A percentile compares a stretch with the other conserved stretches of the same genome.
Evolutionary conservation across 2,113 vertebrate genomes (phyloP).

Genomic region (Ifrita kowaldi): DNA sequence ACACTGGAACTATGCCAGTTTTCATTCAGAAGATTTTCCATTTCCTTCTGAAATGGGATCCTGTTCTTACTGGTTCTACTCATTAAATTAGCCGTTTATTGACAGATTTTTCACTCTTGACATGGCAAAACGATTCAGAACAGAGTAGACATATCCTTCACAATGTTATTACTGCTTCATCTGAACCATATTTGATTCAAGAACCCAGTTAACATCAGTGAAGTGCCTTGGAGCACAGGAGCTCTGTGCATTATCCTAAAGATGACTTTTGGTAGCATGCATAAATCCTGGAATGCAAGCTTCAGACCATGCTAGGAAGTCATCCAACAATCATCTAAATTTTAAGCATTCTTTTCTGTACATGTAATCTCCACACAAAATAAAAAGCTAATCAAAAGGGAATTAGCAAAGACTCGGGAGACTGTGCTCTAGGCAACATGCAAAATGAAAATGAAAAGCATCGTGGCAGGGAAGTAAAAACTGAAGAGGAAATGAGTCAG

Average conservation of each 20-base stretch:
- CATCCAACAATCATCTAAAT: not conserved
- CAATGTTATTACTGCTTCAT: not conserved
- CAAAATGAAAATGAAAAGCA: not conserved
- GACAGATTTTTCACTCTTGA: not conserved
- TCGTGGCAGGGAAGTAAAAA: not conserved
- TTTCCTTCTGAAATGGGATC: not conserved
- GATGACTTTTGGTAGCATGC: not conserved
- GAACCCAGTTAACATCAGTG: not conserved
- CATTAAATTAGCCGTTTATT: not conserved
- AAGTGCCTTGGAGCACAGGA: not conserved
- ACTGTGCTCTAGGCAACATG: not conserved
- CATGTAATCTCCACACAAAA: not conserved
- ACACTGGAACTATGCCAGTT: not conserved
- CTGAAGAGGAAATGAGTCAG: not conserved
- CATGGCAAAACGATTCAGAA: not conserved
- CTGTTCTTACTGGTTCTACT: not conserved
- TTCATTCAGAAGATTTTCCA: not conserved
- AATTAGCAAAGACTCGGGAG: not conserved
- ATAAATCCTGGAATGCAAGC: not conserved
- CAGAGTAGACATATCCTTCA: not conserved
- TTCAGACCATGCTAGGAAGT: not conserved
- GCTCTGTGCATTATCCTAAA: not conserved
- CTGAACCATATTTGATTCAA: not conserved
- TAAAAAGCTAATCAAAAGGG: conserved; percentile 17
- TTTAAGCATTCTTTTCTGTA: conserved; percentile 1